Base-by-base conservation (phyloP, 2,797 vertebrate species). In the Zenarchopterus dispar region DNA sequence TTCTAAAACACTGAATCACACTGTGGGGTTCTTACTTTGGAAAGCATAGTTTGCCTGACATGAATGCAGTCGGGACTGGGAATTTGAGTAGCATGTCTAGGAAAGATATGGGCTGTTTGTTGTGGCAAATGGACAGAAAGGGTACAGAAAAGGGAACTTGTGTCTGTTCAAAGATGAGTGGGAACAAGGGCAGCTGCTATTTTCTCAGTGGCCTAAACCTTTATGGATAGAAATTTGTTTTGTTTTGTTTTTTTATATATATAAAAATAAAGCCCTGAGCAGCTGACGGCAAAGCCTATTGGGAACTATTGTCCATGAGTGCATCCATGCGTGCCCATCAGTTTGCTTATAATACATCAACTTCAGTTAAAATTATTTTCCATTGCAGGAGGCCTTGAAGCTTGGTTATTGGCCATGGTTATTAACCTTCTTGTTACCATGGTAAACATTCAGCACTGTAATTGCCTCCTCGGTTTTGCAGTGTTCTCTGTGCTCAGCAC, bases 101-200 rank as follows among this genome's bases (percentile, higher is more conserved):
- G 70, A 80, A 68, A 70, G 69, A 84, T 75, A 88, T 70, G 88
- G 89, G 81, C 80, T 80, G 89, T 88, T 80, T 69, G 87, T 78
- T 82, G 63, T 33, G 7, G 88, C 53, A 44, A 56, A 48, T 84
- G 57, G 63, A 59, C 68, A 67, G 60, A 77, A 73, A 88, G 84
- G 67, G 55, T 74, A 67, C 82, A 70, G 85, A 89, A 84, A 83
- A 86, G 84, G 22, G 88, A 93, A 94, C 94, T 92, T 93, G 78
- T 82, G 84, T 77, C 84, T 39, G 16, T 39, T 39, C 11, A 39
- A 39, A 39, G 11, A 39, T 39, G 36, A 39, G 65, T 59, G 79
- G 74, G 67, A 94, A 86, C 77, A 87, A 89, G 82, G 78, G 73
- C 85, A 77, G 86, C 67, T 79, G 76, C 76, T 49, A 59, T 85